These are phyloP conservation scores for Syrrhaptes paradoxus DNA, from an alignment of 2,113 vertebrate species.

Conservation along the genomic window DNA sequence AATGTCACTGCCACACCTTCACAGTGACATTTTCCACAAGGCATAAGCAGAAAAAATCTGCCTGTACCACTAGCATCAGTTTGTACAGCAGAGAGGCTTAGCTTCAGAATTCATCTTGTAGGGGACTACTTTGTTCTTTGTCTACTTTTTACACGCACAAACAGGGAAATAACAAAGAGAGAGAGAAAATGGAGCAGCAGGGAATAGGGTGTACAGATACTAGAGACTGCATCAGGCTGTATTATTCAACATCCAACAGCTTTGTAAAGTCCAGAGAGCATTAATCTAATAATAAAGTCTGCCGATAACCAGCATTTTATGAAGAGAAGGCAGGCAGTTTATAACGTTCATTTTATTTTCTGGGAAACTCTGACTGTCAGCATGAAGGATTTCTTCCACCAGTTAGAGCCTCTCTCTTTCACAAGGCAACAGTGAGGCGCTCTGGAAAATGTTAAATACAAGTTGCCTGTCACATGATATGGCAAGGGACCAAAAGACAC, in stretches of 20 bases:
- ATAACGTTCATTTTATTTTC: slow-evolving; percentile 39
- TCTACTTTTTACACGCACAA: not conserved
- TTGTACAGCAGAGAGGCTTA: not conserved
- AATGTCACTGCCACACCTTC: not conserved
- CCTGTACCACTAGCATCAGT: not conserved
- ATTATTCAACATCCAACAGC: not conserved
- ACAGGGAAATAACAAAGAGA: not conserved
- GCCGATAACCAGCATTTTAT: not conserved
- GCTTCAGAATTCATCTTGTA: not conserved
- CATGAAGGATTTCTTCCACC: slow-evolving; percentile 38
- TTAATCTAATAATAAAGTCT: not conserved
- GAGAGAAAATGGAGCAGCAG: not conserved
- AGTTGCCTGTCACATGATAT: not conserved
- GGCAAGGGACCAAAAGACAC: not conserved
- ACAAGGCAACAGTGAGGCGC: not conserved
- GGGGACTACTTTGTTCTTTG: not conserved
- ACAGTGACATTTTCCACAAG: not conserved
- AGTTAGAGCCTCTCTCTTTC: not conserved
- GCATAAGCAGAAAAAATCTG: not conserved
- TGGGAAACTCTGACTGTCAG: not conserved
- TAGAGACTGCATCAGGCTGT: not conserved
- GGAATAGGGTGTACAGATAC: not conserved
- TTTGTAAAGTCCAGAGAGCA: not conserved
- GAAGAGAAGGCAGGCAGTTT: not conserved
- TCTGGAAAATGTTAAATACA: not conserved